Conservation (phyloP, 2,888 invertebrate species). For the Cerastoderma edule region DNA sequence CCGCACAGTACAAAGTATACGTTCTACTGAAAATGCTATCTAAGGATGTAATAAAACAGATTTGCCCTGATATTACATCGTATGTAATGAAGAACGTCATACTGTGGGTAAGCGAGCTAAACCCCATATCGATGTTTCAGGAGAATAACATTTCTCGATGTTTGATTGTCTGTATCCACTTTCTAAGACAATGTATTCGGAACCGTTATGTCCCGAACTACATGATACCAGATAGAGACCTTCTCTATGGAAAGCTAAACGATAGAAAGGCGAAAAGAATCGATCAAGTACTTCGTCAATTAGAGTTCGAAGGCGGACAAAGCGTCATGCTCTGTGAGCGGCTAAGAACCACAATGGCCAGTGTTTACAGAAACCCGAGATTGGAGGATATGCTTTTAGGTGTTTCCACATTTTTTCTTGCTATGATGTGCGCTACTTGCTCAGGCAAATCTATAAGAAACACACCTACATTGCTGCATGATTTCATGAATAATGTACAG, state of each 20-base stretch:
- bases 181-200: conserved; percentile 11
- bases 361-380: too few species aligned
- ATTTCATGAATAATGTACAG: too few species aligned
- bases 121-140: conserved; percentile 3
- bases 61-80: conserved; percentile 17
- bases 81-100: conserved; percentile 36
- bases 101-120: conserved; percentile 24
- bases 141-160: conserved; percentile 1
- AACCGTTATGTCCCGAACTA: conserved; percentile 16
- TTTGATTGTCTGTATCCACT: conserved; percentile 1
- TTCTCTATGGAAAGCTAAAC: conserved; percentile 10
- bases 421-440: too few species aligned
- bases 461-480: too few species aligned
- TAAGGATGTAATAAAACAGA: conserved; percentile 16
- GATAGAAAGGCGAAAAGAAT: too few species aligned
- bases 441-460: too few species aligned
- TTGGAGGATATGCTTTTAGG: too few species aligned
- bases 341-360: too few species aligned
- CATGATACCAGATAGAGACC: conserved; percentile 33
- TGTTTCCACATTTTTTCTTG: too few species aligned
- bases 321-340: too few species aligned
- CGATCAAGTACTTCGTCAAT: too few species aligned
- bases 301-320: too few species aligned
- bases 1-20: conserved; percentile 34
- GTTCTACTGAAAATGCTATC: conserved; percentile 24